Evolutionary conservation across 2,797 vertebrate genomes (phyloP).

Genomic region (Spatula clypeata): DNA sequence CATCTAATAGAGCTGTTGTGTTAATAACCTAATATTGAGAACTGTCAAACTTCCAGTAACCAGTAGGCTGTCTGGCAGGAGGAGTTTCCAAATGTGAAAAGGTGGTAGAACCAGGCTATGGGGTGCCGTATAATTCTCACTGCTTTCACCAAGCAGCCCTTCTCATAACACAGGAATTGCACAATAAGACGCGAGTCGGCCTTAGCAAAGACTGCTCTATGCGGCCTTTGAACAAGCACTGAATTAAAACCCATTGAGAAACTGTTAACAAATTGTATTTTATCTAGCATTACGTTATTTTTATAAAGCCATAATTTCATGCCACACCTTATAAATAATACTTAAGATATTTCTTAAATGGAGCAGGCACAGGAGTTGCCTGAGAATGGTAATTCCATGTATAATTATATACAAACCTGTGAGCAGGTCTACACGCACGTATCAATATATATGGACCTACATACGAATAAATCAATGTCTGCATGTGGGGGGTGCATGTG

Average conservation of each 20-base stretch:
- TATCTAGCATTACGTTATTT: conserved; percentile 35
- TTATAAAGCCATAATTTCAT: conserved; percentile 17
- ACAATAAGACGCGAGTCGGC: neutral
- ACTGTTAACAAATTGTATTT: conserved; percentile 17
- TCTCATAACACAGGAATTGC: neutral
- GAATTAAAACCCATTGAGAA: conserved; percentile 31
- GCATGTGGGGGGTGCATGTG: neutral
- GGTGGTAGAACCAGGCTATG: neutral
- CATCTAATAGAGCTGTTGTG: neutral
- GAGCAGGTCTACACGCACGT: neutral
- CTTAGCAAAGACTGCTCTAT: neutral
- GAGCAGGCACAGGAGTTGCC: neutral
- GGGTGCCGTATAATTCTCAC: neutral
- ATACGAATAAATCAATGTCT: conserved; percentile 39
- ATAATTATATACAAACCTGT: conserved; percentile 38
- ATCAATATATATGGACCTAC: neutral
- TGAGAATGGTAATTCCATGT: neutral
- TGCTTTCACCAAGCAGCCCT: neutral
- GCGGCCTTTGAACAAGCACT: neutral
- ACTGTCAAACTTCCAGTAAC: neutral
- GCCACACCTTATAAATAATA: conserved; percentile 39
- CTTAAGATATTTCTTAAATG: neutral
- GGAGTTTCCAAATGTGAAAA: neutral
- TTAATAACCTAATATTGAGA: neutral
- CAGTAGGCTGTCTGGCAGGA: neutral